Evolutionary conservation across 2,888 invertebrate genomes (phyloP), one percentile per base, ranked within the genome.

Genomic region (Caenorhabditis angaria): DNA sequence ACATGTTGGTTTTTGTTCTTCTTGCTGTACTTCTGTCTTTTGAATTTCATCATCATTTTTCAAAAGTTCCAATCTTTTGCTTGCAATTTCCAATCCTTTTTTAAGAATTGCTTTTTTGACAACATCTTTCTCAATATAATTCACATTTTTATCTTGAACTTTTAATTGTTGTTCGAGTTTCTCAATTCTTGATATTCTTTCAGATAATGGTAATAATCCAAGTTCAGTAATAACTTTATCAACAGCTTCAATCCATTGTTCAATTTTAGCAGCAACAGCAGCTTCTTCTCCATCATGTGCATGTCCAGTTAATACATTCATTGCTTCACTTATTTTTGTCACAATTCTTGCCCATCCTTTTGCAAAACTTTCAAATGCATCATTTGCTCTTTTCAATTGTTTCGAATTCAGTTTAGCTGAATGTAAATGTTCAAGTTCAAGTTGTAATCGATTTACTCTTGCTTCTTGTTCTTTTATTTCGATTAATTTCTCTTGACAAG

Each of bases 331-430:
- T 67, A 85, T 84, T 61, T 82, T 82, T 10, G 81, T 80, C 50
- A 85, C 85, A 63, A 85, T 78, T 4, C 69, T 51, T 2, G 83
- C 82, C 85, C 85, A 85, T 10, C 78, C 80, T 65, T 81, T 79
- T 57, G 85, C 85, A 65, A 85, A 85, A 20, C 75, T 67, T 56
- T 85, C 83, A 68, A 84, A 85, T 1, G 81, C 83, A 50, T 85
- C 84, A 57, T 87, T 84, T n/a, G 83, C 83, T 24, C 68, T 58
- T 55, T 82, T 82, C 10, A 86, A 70, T 53, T 84, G 81, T 48
- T 78, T 70, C 18, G 84, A 67, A 24, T 76, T 79, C 57, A 85
- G 62, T 8, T 76, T 70, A 2, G 78, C 70, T 28, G 61, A 55
- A 68, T 85, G 85, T 10, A 86, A 59, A 29, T 80, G 77, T 55